Conservation (phyloP, 2,888 invertebrate genomes). For the Vanessa cardui region DNA sequence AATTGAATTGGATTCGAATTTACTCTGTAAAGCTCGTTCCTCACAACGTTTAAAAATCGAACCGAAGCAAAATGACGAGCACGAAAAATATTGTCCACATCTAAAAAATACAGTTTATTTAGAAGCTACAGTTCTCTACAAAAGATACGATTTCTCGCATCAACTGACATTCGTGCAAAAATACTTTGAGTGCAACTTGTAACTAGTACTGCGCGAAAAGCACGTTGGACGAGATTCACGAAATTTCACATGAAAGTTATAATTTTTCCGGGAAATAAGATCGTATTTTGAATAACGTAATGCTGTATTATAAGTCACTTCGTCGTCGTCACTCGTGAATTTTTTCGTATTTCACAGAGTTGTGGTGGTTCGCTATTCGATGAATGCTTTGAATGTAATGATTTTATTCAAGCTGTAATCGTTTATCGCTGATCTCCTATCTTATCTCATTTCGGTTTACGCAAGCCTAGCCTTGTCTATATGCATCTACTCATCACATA, state of each 20-base stretch:
- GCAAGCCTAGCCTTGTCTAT: no score
- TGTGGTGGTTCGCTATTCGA: no score
- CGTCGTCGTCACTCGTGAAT: no score
- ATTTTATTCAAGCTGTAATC: no score
- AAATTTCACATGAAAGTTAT: constrained; percentile 18
- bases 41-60: not conserved
- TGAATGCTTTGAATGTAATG: no score
- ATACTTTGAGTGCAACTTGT: constrained; percentile 14
- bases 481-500: no score
- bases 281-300: no score
- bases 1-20: no score
- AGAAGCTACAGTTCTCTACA: constrained; percentile 15
- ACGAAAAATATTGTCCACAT: not conserved
- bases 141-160: constrained; percentile 27
- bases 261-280: not conserved
- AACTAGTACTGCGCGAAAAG: constrained; percentile 26
- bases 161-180: constrained; percentile 24
- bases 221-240: constrained; percentile 19
- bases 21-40: not conserved
- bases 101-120: constrained; percentile 18
- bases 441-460: no score
- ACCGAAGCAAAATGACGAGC: not conserved
- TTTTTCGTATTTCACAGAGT: no score
- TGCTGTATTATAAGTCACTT: no score
- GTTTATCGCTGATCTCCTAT: no score